phyloP scores from a whole-genome alignment of 1,140 invertebrate species.

The Aphidius gifuensis region DNA sequence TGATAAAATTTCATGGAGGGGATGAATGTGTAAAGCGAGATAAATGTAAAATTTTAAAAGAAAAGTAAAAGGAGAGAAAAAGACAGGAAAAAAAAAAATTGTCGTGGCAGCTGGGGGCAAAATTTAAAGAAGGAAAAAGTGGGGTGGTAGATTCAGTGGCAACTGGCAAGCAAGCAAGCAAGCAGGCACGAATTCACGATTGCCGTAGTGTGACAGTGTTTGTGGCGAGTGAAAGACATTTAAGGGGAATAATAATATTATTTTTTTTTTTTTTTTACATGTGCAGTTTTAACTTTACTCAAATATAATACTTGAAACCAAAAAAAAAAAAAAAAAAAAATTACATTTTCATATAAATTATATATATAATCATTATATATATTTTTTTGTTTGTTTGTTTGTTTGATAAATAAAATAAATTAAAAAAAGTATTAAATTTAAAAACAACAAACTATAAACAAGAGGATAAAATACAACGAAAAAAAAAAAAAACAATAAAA shows the following conservation, averaged over 20 bases:
- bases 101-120: background rate
- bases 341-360: background rate
- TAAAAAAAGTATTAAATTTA: no score
- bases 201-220: slow-evolving; percentile 15
- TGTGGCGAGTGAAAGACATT: slow-evolving; percentile 13
- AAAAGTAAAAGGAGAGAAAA: background rate
- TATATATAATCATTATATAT: background rate
- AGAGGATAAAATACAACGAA: no score
- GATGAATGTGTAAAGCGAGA: background rate
- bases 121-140: background rate
- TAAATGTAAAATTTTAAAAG: slow-evolving; percentile 1
- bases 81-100: background rate
- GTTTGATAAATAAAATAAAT: no score
- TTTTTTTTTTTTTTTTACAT: slow-evolving; percentile 20
- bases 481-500: background rate
- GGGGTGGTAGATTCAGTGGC: slow-evolving; percentile 5
- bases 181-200: slow-evolving; percentile 1
- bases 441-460: no score
- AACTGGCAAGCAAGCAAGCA: slow-evolving; percentile 8
- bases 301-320: background rate
- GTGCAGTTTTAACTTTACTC: slow-evolving; percentile 17
- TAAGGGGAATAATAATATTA: slow-evolving; percentile 4
- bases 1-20: slow-evolving; percentile 16
- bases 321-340: slow-evolving; percentile 8
- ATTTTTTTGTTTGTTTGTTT: no score